Base-by-base conservation (phyloP, 2,797 vertebrate species). In the Mergus octosetaceus region DNA sequence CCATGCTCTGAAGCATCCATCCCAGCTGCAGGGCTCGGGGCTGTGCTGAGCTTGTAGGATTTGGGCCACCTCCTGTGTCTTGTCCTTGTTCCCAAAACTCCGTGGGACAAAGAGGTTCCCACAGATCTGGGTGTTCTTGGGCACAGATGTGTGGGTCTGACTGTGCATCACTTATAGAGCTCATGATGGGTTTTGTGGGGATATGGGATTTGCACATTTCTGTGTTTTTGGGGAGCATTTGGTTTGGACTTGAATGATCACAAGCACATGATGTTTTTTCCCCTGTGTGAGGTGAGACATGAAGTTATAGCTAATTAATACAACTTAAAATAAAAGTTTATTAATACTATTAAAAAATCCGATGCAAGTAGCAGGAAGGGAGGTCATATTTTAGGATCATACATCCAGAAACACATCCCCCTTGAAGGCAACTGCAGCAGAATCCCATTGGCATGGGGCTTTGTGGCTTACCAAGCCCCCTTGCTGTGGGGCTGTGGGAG, bases 401-500 rank as follows among this genome's bases (percentile, higher is more conserved):
- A 49, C 38, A 38, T 34, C 22, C 51, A 82, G 64, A 90, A 47
- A 7, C 21, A 7, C 21, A 47, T 47, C 47, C 47, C 47, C 21
- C 21, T 21, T 22, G 11, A 21, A 47, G 47, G 47, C 21, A 22
- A 28, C 64, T 58, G 34, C 24, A 74, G 70, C 80, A 76, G 19
- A 87, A 70, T 60, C 82, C 84, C 75, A 68, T 81, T 68, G 22
- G 87, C 85, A 58, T 82, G 45, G 60, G 58, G 61, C 62, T 94
- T 85, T 82, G 95, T 78, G 90, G 85, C 90, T 95, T 90, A 69
- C 76, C 90, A 93, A 91, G 69, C 79, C 69, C 85, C 10, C 17
- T 32, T 11, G 15, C 54, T 56, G 54, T 25, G 39, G 14, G 36
- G 19, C 18, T 38, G 30, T 32, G 24, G 58, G 21, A 34, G 34